Evolutionary conservation across 2,113 vertebrate species (phyloP).

Genomic region (Glaucidium brasilianum): DNA sequence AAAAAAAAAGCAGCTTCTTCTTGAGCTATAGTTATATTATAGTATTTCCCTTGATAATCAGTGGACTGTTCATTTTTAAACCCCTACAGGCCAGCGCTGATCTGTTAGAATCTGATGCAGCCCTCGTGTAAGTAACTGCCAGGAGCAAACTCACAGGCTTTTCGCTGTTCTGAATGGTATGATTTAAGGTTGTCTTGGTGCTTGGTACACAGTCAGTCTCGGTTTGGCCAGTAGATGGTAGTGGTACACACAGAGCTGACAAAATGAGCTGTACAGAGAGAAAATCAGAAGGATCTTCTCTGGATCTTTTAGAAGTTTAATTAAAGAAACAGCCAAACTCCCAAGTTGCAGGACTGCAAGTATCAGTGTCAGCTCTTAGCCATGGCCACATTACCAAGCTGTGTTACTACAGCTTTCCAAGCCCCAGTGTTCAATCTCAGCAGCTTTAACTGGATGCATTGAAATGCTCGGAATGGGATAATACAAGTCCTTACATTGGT

Average conservation of each 20-base stretch:
- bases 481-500: rapidly evolving
- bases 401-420: neutral
- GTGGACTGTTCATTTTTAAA: neutral
- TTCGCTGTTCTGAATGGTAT: rapidly evolving
- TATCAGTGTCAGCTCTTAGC: neutral
- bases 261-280: neutral
- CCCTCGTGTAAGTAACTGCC: neutral
- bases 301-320: neutral
- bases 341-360: neutral
- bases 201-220: neutral
- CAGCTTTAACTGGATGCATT: neutral
- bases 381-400: neutral
- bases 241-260: neutral
- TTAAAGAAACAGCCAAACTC: neutral
- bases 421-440: neutral
- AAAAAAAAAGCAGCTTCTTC: neutral
- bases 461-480: neutral
- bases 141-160: neutral
- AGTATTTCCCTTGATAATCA: neutral
- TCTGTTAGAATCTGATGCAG: neutral
- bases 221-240: conserved; percentile 40
- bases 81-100: neutral
- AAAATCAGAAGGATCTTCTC: neutral
- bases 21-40: neutral
- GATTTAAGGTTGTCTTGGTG: too few relatives aligned